A percentile compares a stretch with the other conserved stretches of the same genome.
Conservation (phyloP, 2,888 invertebrate species). For the Stramonita haemastoma region DNA sequence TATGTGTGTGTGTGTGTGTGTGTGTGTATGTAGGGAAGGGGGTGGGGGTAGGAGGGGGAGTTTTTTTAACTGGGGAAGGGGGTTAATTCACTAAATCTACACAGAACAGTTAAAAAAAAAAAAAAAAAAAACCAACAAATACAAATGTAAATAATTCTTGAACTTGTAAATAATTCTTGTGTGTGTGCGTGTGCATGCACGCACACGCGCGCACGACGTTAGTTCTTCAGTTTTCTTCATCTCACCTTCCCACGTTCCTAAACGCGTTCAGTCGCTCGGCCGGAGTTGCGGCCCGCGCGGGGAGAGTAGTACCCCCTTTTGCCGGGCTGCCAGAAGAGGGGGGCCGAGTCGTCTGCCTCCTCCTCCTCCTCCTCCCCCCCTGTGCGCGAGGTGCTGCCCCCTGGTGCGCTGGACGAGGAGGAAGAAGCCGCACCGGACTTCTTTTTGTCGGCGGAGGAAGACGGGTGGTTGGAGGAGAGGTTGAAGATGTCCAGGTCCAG, state of each 20-base stretch:
- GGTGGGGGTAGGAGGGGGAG: too few species aligned
- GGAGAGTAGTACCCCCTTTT: slow-evolving; percentile 98
- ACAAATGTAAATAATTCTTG: too few species aligned
- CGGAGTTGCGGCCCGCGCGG: slow-evolving; percentile 90
- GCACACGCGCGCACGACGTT: too few species aligned
- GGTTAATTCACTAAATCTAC: too few species aligned
- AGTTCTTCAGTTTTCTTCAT: too few species aligned
- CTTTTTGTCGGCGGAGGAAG: slow-evolving; percentile 77
- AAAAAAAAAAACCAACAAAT: too few species aligned
- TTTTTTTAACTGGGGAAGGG: too few species aligned
- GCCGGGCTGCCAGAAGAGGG: slow-evolving; percentile 87
- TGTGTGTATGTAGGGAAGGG: too few species aligned
- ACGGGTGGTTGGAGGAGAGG: slow-evolving; percentile 77
- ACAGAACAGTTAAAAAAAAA: too few species aligned
- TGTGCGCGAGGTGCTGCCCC: slow-evolving; percentile 8
- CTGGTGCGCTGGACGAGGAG: slow-evolving; percentile 51
- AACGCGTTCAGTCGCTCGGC: slow-evolving; percentile 97
- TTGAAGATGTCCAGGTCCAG: slow-evolving; percentile 90
- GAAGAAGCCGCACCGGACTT: slow-evolving; percentile 59
- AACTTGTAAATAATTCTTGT: too few species aligned
- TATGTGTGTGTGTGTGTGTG: too few species aligned
- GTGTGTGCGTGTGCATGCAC: too few species aligned
- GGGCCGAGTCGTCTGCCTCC: slow-evolving; percentile 77
- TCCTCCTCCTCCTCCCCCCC: slow-evolving; percentile 67
- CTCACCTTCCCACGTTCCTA: slow-evolving; percentile 96